Percentiles rank a stretch among this genome's conserved stretches.
These are phyloP conservation scores for silkworm (Bombyx mori) DNA, from an alignment of 1,140 invertebrate genomes.

Conservation along the genomic window DNA sequence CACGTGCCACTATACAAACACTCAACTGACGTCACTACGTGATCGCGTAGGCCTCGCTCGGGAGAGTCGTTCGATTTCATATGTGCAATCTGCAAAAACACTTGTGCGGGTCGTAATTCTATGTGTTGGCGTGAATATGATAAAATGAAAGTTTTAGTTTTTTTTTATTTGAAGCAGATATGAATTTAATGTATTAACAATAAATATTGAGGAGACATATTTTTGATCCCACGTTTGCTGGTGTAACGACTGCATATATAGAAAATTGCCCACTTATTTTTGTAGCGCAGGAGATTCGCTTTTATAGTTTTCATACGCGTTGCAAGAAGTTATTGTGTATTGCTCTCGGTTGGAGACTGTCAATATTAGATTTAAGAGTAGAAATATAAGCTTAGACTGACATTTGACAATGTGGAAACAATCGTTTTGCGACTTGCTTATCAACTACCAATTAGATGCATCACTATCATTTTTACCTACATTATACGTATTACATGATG, in stretches of 20 bases:
- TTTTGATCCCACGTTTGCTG: slow-evolving; percentile 60
- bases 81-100: too few relatives aligned
- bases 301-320: slow-evolving; percentile 42
- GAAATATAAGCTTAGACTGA: slow-evolving; percentile 59
- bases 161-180: slow-evolving; percentile 44
- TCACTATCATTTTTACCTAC: background rate
- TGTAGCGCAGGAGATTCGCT: slow-evolving; percentile 62
- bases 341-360: slow-evolving; percentile 55
- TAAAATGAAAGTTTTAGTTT: slow-evolving; percentile 34
- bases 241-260: slow-evolving; percentile 56
- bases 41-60: too few relatives aligned
- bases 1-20: slow-evolving; percentile 17
- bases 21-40: too few relatives aligned
- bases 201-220: slow-evolving; percentile 65
- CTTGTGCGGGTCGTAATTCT: slow-evolving; percentile 38
- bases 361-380: slow-evolving; percentile 54
- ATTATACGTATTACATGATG: background rate
- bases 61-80: too few relatives aligned
- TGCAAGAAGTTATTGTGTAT: slow-evolving; percentile 27
- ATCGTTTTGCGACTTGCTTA: slow-evolving; percentile 19
- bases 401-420: slow-evolving; percentile 45
- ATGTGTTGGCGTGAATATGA: slow-evolving; percentile 37
- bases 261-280: slow-evolving; percentile 70
- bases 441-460: slow-evolving; percentile 1
- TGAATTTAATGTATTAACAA: slow-evolving; percentile 36